A percentile compares a stretch with the other conserved stretches of the same genome.
phyloP scores from a whole-genome alignment of 2,113 vertebrate genomes.

The Bathybates hornii region DNA sequence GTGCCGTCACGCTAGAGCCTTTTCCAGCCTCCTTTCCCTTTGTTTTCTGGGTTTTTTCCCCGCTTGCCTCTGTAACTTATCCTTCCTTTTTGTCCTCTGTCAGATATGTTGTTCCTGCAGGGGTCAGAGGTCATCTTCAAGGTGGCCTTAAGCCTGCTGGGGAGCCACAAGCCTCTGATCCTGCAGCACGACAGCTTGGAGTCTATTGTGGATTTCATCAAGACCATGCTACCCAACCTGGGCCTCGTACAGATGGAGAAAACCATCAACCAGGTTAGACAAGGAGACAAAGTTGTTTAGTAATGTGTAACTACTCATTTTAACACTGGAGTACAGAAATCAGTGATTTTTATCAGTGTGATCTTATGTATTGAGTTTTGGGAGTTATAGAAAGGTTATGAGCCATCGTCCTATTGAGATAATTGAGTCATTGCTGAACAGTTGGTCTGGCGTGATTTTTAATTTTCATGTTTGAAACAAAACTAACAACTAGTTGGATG shows the following conservation, averaged over 20 bases:
- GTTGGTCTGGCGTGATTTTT: background rate
- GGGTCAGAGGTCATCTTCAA: slow-evolving; percentile 94
- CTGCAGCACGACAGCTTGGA: slow-evolving; percentile 91
- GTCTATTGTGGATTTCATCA: slow-evolving; percentile 94
- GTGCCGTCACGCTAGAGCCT: background rate
- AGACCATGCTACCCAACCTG: slow-evolving; percentile 88
- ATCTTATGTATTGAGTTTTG: background rate
- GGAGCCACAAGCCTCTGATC: slow-evolving; percentile 92
- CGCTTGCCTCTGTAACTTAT: background rate
- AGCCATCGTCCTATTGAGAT: background rate
- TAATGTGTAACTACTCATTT: background rate
- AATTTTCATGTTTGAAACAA: background rate
- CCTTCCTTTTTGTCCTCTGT: background rate
- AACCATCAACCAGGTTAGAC: slow-evolving; percentile 88
- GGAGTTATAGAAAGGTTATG: background rate
- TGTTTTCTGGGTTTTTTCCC: background rate
- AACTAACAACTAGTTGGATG: background rate
- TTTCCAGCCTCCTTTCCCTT: background rate
- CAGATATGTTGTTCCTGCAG: slow-evolving; percentile 93
- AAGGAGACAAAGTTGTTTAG: background rate
- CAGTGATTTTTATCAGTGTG: background rate
- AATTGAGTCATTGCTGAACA: background rate
- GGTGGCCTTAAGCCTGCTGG: slow-evolving; percentile 88
- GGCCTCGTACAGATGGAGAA: slow-evolving; percentile 97
- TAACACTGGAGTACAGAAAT: background rate